Percentiles rank a stretch among this genome's conserved stretches.
These are phyloP conservation scores for Reinhardtius hippoglossoides DNA, from an alignment of 2,113 vertebrate genomes.

Conservation along the genomic window DNA sequence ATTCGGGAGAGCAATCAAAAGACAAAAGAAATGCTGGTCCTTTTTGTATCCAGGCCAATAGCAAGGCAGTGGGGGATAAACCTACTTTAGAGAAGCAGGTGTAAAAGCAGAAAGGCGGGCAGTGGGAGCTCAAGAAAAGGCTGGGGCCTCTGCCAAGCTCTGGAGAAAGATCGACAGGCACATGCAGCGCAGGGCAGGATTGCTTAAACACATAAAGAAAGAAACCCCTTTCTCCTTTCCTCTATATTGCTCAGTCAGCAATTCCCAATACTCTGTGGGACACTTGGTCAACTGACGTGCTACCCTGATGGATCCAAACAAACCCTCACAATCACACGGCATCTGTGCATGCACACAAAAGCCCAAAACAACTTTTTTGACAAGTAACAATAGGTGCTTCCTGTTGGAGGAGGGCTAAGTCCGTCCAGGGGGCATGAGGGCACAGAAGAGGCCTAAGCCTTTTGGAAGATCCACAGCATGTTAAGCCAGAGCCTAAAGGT, in stretches of 20 bases:
- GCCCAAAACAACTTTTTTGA: constrained; percentile 35
- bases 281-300: constrained; percentile 25
- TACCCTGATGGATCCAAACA: constrained; percentile 38
- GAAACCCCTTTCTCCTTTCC: constrained; percentile 33
- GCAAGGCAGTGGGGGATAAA: constrained; percentile 21
- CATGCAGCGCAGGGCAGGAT: constrained; percentile 38
- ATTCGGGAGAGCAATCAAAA: constrained; percentile 2
- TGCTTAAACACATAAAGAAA: constrained; percentile 55
- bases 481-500: constrained; percentile 53
- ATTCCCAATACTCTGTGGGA: constrained; percentile 44
- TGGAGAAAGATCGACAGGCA: constrained; percentile 37
- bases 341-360: constrained; percentile 36
- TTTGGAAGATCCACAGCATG: constrained; percentile 47
- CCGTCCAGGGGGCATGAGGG: constrained; percentile 32
- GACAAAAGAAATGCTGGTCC: not conserved
- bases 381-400: constrained; percentile 52
- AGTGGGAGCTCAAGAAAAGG: constrained; percentile 30
- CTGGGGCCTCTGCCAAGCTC: constrained; percentile 47
- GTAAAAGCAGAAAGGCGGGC: constrained; percentile 50
- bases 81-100: constrained; percentile 48
- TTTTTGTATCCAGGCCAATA: not conserved
- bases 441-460: constrained; percentile 54
- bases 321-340: constrained; percentile 32
- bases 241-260: constrained; percentile 28
- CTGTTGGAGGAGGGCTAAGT: constrained; percentile 41